These are phyloP conservation scores for Monopterus albus DNA, from an alignment of 2,113 vertebrate species.

Conservation along the genomic window DNA sequence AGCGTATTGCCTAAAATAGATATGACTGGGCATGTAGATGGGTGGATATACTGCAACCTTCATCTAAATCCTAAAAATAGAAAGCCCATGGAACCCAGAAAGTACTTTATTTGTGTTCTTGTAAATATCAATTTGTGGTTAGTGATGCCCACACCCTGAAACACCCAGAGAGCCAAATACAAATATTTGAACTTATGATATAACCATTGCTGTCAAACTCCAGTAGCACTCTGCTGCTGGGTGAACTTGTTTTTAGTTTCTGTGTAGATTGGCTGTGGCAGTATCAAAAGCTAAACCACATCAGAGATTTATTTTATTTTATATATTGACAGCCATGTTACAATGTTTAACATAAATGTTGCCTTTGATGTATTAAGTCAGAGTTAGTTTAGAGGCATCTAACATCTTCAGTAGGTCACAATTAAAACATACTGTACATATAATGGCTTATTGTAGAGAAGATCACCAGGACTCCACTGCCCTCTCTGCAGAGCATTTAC, in stretches of 20 bases:
- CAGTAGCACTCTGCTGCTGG: slow-evolving; percentile 19
- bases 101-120: slow-evolving; percentile 61
- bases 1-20: slow-evolving; percentile 29
- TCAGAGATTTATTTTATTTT: too few species aligned
- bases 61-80: slow-evolving; percentile 64
- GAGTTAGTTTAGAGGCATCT: too few species aligned
- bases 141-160: slow-evolving; percentile 62
- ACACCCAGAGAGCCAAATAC: slow-evolving; percentile 63
- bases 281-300: too few species aligned
- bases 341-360: too few species aligned
- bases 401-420: too few species aligned
- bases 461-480: too few species aligned
- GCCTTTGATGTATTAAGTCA: too few species aligned
- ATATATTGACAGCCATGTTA: too few species aligned
- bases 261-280: neutral
- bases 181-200: slow-evolving; percentile 75
- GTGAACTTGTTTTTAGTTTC: slow-evolving; percentile 23
- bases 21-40: slow-evolving; percentile 43
- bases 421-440: neutral
- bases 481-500: too few species aligned
- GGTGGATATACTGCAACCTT: slow-evolving; percentile 40
- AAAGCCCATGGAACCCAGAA: slow-evolving; percentile 57
- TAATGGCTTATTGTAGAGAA: too few species aligned
- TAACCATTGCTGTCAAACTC: slow-evolving; percentile 53
- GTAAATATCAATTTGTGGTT: slow-evolving; percentile 77